These are phyloP conservation scores for Ailurus styani DNA, from an alignment of 2,113 vertebrate genomes.

Conservation along the genomic window DNA sequence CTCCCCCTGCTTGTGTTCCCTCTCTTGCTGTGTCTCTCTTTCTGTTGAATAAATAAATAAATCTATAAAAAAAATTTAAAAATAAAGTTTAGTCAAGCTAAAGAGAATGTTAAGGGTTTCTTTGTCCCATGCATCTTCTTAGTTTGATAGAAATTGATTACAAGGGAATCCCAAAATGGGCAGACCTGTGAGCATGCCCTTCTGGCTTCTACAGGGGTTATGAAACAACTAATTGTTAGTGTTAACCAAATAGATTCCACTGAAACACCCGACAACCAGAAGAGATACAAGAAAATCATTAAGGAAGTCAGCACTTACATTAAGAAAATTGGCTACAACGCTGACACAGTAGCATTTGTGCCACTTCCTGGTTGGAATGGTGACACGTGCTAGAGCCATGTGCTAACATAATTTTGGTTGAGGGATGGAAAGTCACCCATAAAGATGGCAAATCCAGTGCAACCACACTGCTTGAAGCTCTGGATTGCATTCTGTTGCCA, in stretches of 20 bases:
- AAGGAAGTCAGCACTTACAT: background rate
- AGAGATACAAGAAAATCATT: background rate
- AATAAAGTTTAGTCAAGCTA: background rate
- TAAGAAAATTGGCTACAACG: background rate
- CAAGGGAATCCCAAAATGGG: background rate
- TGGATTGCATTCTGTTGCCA: background rate
- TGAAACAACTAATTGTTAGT: background rate
- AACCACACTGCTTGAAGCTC: background rate
- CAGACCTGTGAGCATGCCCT: background rate
- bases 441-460: background rate
- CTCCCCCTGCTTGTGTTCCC: no score
- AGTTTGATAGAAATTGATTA: background rate
- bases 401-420: background rate
- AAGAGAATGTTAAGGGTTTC: background rate
- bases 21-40: no score
- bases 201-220: background rate
- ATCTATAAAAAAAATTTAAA: no score
- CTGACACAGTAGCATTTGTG: background rate
- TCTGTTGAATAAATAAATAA: no score
- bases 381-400: background rate
- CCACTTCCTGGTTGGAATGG: background rate
- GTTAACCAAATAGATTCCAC: background rate
- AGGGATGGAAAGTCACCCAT: background rate
- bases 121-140: background rate
- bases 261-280: background rate